A percentile compares a stretch with the other conserved stretches of the same genome.
Conservation (phyloP, 2,888 invertebrate species). For the Stenurella melanura region DNA sequence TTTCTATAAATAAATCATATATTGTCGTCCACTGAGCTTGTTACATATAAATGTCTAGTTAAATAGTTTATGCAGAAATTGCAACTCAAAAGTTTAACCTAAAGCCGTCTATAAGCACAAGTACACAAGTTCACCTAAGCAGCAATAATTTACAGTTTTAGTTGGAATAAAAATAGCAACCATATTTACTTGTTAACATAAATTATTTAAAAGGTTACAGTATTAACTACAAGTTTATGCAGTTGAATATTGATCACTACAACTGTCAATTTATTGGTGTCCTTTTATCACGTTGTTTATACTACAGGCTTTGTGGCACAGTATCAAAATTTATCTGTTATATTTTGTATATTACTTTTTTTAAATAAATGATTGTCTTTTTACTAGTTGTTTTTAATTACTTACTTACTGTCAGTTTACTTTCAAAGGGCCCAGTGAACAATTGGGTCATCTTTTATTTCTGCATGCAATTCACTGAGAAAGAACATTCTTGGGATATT, state of each 20-base stretch:
- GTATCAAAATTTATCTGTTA: neutral
- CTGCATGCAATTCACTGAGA: too few relatives aligned
- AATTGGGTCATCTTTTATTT: too few relatives aligned
- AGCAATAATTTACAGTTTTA: neutral
- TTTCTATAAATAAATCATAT: neutral
- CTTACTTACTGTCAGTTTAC: too few relatives aligned
- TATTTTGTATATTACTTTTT: constrained; percentile 33
- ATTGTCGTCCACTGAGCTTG: constrained; percentile 32
- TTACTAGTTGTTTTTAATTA: neutral
- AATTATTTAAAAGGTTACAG: too few relatives aligned
- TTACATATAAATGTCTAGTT: constrained; percentile 30
- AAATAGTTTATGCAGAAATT: constrained; percentile 4
- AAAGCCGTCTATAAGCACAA: neutral
- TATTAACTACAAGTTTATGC: too few relatives aligned
- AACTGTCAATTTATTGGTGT: too few relatives aligned
- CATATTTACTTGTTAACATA: too few relatives aligned
- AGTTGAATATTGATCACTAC: too few relatives aligned
- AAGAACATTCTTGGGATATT: too few relatives aligned
- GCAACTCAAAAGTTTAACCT: neutral
- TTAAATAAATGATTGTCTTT: constrained; percentile 35
- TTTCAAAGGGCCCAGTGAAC: too few relatives aligned
- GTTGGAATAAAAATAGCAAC: neutral
- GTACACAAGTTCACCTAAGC: neutral
- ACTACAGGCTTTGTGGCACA: neutral
- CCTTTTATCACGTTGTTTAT: too few relatives aligned